These are phyloP conservation scores for Tethya wilhelma DNA, from an alignment of 37 sponge, comb jelly and placozoan species.

Conservation along the genomic window DNA sequence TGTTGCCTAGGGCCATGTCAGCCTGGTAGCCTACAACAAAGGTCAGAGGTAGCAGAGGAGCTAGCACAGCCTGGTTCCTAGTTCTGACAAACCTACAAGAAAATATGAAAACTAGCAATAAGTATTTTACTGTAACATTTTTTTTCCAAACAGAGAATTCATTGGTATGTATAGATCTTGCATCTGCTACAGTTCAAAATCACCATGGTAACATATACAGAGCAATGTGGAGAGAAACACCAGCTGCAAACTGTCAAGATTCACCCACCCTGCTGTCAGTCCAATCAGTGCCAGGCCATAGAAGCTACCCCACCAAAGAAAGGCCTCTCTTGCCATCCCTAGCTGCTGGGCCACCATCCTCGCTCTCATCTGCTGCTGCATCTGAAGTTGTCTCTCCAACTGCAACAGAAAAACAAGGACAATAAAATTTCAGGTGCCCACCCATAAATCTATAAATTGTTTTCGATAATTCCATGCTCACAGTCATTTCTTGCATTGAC, in stretches of 20 bases:
- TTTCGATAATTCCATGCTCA: too few species aligned
- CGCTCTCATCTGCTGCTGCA: constrained; percentile 77
- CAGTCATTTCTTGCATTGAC: constrained; percentile 42
- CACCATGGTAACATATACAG: too few species aligned
- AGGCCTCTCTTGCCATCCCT: constrained; percentile 72
- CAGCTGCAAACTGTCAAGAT: not conserved
- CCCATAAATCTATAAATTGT: too few species aligned
- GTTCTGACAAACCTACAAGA: constrained; percentile 17
- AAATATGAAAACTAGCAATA: too few species aligned
- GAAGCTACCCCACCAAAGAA: constrained; percentile 64
- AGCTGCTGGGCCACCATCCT: constrained; percentile 75
- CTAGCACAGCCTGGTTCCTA: constrained; percentile 19
- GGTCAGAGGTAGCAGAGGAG: constrained; percentile 66
- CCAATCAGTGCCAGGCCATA: constrained; percentile 28
- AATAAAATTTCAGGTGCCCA: not conserved
- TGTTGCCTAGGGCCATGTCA: constrained; percentile 71
- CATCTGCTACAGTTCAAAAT: too few species aligned
- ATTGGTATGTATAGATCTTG: not conserved
- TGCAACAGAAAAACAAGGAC: not conserved
- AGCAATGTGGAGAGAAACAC: too few species aligned
- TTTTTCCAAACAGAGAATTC: not conserved
- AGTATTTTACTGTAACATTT: too few species aligned
- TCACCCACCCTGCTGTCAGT: constrained; percentile 33
- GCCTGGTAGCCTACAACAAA: constrained; percentile 73
- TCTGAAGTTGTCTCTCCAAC: constrained; percentile 74